Percentiles rank a stretch among this genome's conserved stretches.
phyloP scores from a whole-genome alignment of 2,797 vertebrate species.

The Chaetophractus vellerosus region DNA sequence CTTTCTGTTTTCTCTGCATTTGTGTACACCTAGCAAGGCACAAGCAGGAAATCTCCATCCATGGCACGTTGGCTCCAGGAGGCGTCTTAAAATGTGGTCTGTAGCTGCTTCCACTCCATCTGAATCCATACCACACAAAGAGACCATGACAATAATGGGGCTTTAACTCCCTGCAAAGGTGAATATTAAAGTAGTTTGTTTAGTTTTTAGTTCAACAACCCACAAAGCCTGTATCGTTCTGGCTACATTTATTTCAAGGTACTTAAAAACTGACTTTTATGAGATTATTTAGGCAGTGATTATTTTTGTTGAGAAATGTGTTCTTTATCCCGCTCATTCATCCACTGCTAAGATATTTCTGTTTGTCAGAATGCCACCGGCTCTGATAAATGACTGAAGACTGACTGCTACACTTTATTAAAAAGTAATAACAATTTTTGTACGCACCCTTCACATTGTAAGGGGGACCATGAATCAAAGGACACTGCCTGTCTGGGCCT shows the following conservation, averaged over 20 bases:
- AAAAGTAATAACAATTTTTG: slow-evolving; percentile 99
- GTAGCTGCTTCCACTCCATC: not conserved
- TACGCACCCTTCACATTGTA: slow-evolving; percentile 99
- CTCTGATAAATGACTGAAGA: slow-evolving; percentile 99
- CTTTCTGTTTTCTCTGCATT: not conserved
- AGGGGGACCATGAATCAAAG: slow-evolving; percentile 99
- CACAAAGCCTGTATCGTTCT: slow-evolving; percentile 88
- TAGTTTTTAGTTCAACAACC: slow-evolving; percentile 87
- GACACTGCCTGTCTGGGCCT: slow-evolving; percentile 99
- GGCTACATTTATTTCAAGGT: slow-evolving; percentile 91
- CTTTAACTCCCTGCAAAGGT: slow-evolving; percentile 66
- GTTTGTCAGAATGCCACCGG: slow-evolving; percentile 93
- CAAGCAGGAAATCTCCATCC: accelerated
- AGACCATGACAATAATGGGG: slow-evolving; percentile 51
- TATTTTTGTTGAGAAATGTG: slow-evolving; percentile 94
- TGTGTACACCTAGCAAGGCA: not conserved
- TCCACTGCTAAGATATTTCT: slow-evolving; percentile 93
- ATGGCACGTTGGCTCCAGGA: not conserved
- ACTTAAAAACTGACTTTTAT: slow-evolving; percentile 93
- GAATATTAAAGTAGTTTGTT: slow-evolving; percentile 84
- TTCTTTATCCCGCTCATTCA: slow-evolving; percentile 93
- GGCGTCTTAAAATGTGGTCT: not conserved
- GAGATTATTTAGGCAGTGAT: slow-evolving; percentile 93
- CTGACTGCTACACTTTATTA: slow-evolving; percentile 99
- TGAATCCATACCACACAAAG: slow-evolving; percentile 58